phyloP scores from a whole-genome alignment of 2,113 vertebrate genomes.

The Bos javanicus region DNA sequence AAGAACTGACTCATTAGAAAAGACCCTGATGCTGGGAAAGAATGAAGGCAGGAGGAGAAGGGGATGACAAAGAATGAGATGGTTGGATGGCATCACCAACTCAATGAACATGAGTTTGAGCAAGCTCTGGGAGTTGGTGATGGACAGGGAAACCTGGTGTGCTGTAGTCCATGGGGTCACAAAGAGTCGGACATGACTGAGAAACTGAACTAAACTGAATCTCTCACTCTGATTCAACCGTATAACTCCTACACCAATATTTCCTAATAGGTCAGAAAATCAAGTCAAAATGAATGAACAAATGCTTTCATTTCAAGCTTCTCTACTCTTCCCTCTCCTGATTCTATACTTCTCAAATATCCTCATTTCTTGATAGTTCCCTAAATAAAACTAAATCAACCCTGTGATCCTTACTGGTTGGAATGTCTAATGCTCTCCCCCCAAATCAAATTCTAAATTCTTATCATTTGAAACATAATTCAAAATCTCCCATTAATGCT shows the following conservation, averaged over 20 bases:
- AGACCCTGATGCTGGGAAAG: neutral
- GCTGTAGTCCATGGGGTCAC: neutral
- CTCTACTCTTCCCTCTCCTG: neutral
- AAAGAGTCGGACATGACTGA: neutral
- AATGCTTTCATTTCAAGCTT: conserved; percentile 38
- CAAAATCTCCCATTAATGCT: conserved; percentile 15
- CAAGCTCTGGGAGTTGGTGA: neutral
- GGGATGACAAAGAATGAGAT: neutral
- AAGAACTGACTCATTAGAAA: neutral
- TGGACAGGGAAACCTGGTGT: neutral
- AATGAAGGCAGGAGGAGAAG: neutral
- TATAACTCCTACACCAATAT: neutral
- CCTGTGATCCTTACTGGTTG: neutral
- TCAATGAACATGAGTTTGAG: neutral
- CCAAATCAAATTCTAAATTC: conserved; percentile 15
- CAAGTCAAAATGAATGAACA: conserved; percentile 40
- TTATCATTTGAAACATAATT: conserved; percentile 40
- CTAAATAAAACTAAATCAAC: conserved; percentile 18
- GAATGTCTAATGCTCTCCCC: neutral
- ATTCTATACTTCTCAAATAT: conserved; percentile 32
- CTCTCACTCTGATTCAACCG: neutral
- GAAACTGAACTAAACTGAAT: neutral
- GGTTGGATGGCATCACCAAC: neutral
- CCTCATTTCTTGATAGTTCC: neutral
- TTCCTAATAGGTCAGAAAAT: conserved; percentile 32